A percentile compares a stretch with the other conserved stretches of the same genome.
Conservation (phyloP, 2,888 invertebrate genomes). For the Nemurella pictetii region DNA sequence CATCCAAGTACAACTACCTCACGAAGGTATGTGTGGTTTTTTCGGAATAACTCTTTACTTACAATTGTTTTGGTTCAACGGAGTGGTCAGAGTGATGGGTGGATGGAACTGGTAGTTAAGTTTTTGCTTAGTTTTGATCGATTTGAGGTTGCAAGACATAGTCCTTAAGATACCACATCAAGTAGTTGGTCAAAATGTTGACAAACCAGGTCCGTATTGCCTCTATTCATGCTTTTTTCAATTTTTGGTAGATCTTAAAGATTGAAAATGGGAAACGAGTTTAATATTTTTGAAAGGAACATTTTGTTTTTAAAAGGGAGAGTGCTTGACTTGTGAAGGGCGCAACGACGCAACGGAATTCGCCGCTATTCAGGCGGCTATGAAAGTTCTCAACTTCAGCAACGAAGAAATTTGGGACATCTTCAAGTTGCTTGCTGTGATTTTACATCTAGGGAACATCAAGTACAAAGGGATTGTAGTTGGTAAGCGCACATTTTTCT, state of each 20-base stretch:
- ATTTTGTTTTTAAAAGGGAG: conserved; percentile 54
- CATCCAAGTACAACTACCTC: conserved; percentile 78
- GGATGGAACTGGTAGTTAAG: too few relatives aligned
- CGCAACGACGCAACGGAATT: conserved; percentile 85
- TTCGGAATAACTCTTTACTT: too few relatives aligned
- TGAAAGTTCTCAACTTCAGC: conserved; percentile 86
- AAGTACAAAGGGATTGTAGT: conserved; percentile 72
- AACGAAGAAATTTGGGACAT: conserved; percentile 85
- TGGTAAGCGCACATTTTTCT: conserved; percentile 46
- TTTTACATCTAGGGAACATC: conserved; percentile 91
- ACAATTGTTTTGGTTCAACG: too few relatives aligned
- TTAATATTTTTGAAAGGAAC: background rate
- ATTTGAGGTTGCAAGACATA: too few relatives aligned
- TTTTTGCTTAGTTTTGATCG: too few relatives aligned
- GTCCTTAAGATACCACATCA: too few relatives aligned
- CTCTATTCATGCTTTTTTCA: too few relatives aligned
- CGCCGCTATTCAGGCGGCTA: conserved; percentile 85
- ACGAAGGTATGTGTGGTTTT: conserved; percentile 48
- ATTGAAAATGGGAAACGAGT: too few relatives aligned
- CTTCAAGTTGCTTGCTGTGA: conserved; percentile 79
- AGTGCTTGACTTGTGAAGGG: conserved; percentile 74
- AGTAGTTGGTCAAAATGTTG: too few relatives aligned
- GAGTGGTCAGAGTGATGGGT: too few relatives aligned
- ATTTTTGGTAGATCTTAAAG: too few relatives aligned
- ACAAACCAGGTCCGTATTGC: too few relatives aligned